These are phyloP conservation scores for Ferrisia virgata DNA, from an alignment of 2,888 invertebrate genomes.

Conservation along the genomic window DNA sequence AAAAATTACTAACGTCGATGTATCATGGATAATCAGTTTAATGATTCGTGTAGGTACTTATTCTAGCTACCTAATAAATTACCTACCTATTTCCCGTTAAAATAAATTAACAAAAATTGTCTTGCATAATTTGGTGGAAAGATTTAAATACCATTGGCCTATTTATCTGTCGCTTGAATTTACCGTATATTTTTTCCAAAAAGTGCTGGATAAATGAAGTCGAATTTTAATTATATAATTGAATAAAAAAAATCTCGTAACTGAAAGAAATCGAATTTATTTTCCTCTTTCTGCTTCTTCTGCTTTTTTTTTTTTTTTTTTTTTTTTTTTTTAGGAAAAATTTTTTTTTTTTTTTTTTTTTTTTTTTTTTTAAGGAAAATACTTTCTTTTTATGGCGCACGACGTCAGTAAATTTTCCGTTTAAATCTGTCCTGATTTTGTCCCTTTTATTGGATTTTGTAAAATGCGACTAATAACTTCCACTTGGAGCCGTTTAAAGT, in stretches of 20 bases:
- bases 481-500: conserved; percentile 11
- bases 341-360: neutral
- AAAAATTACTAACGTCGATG: neutral
- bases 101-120: neutral
- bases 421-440: conserved; percentile 44
- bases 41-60: too few relatives aligned
- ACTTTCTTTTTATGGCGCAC: conserved; percentile 4
- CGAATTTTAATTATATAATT: neutral
- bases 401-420: conserved; percentile 11
- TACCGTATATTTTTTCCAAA: neutral
- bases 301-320: too few relatives aligned
- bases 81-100: too few relatives aligned
- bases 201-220: neutral
- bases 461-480: conserved; percentile 43
- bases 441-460: conserved; percentile 42
- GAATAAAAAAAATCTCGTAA: neutral
- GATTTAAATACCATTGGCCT: too few relatives aligned
- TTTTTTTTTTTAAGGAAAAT: neutral
- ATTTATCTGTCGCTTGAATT: too few relatives aligned
- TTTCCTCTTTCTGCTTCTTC: too few relatives aligned
- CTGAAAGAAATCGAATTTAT: neutral
- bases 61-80: too few relatives aligned
- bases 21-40: neutral
- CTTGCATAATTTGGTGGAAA: neutral
- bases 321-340: neutral